Base-by-base conservation (phyloP, 1,140 invertebrate species). In the Drosophila teissieri region DNA sequence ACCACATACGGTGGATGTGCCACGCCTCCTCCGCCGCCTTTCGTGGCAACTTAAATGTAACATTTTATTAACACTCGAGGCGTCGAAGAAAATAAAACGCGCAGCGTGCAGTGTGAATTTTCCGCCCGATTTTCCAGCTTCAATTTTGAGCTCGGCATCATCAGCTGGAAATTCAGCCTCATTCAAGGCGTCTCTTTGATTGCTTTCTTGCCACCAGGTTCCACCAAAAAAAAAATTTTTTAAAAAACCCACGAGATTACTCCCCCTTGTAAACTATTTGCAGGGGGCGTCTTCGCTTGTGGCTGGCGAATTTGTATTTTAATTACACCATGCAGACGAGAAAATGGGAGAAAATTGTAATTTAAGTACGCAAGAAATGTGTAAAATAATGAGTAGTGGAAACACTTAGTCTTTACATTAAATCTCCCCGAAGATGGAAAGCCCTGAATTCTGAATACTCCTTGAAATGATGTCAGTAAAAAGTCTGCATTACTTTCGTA, bases 31-130 rank as follows among this genome's bases (percentile, higher is more conserved):
- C 31, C n/a, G 2, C 27, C 46, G 34, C 6, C 17, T 11, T 8
- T 4, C 79, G 53, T 68, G 49, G 65, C 72, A 89, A 80, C 63
- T 84, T 88, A 73, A 80, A 68, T 89, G 79, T 83, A 88, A 80
- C 84, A 88, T 88, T 89, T 88, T 88, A 80, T 88, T 88, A 88
- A 89, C 80, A 88, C 83, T 88, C 77, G 65, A 85, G 69, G 75
- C 81, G 73, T 70, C 68, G 57, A 51, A 45, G 72, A 81, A 70
- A 63, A 63, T 52, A 45, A 73, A 67, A 75, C 37, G 61, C 15
- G 53, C 72, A 58, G 57, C 70, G 34, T 46, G 54, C 73, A 58
- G 53, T 74, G 45, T 64, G 68, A 60, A 70, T 61, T 60, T 36
- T 42, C 48, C 36, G 24, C 40, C 53, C 40, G n/a, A 40, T 54